Evolutionary conservation across 2,113 vertebrate species (phyloP), one percentile per base, ranked within the genome.

Genomic region (Prolemur simus): DNA sequence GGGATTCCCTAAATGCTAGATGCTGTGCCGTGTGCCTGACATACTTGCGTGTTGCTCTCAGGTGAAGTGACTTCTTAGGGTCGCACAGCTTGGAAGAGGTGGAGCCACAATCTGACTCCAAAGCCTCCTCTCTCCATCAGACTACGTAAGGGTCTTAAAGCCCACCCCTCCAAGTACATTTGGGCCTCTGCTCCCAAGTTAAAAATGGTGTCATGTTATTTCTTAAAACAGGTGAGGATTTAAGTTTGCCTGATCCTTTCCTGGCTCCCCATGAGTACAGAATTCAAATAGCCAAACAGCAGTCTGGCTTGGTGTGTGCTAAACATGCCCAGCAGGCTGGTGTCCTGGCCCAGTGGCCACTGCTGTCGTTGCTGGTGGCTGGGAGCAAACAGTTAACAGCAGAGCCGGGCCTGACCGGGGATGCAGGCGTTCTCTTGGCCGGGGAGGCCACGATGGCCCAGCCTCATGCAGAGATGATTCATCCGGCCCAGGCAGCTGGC

Each of bases 21-120:
- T 3, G 0, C 45, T 8, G 1, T 42, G 60, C n/a, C 4, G 5
- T 5, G 0, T 9, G 32, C 34, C 17, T 39, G 5, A 10, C 11
- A 0, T 23, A 10, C n/a, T 76, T 45, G 34, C 34, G 58, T 32
- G 1, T 3, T 64, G 63, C 82, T 89, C 56, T 68, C 8, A 4
- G 9, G 54, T 17, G 54, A 56, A 76, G 29, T 42, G 45, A 25
- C 27, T 12, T 3, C 45, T 37, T 56, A 9, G 27, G 47, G 37
- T 47, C 8, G 0, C 1, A 1, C 17, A 7, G 66, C 15, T 78
- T 18, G 2, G 58, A 37, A 76, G 34, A 74, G 12, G 17, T 4
- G 0, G 20, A 71, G 29, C 21, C 47, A 25, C 4, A 1, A 2
- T 76, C 74, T 54, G 58, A 56, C 47, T 80, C 54, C 37, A 66